Evolutionary conservation across 2,888 invertebrate genomes (phyloP).

Genomic region (Dysmachus trigonus): DNA sequence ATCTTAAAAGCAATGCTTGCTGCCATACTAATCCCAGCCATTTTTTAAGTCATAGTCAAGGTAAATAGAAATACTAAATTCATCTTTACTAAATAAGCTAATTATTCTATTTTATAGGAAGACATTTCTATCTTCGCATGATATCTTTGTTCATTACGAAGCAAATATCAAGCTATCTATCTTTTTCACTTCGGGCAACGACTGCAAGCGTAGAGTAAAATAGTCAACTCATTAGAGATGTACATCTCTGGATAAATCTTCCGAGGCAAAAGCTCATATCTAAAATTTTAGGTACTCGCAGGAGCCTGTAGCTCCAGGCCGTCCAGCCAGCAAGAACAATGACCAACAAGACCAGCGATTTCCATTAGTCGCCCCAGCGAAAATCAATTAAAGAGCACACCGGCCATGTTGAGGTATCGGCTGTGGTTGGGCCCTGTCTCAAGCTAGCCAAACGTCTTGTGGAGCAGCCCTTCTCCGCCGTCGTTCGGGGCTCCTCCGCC

Average conservation of each 20-base stretch:
- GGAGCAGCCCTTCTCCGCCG: not conserved
- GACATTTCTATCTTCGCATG: not conserved
- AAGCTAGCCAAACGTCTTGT: not conserved
- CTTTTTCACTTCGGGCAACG: not conserved
- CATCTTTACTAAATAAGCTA: not conserved
- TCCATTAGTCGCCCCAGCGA: not conserved
- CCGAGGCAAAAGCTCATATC: not conserved
- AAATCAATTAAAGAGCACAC: constrained; percentile 20
- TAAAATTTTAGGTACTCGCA: not conserved
- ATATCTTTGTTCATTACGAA: not conserved
- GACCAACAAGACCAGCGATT: not conserved
- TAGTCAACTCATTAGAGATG: no score
- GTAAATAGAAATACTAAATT: not conserved
- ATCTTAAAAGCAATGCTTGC: no score
- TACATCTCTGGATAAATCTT: not conserved
- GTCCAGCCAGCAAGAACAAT: not conserved
- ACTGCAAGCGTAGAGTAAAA: not conserved
- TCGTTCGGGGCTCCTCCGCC: not conserved
- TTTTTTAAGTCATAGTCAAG: no score
- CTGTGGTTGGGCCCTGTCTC: not conserved
- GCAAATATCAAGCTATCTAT: not conserved
- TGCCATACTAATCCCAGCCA: no score
- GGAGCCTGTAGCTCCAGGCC: not conserved
- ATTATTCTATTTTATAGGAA: not conserved
- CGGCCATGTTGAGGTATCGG: constrained; percentile 18